Evolutionary conservation across 2,888 invertebrate species (phyloP).

Genomic region (Crepidodera aurea): DNA sequence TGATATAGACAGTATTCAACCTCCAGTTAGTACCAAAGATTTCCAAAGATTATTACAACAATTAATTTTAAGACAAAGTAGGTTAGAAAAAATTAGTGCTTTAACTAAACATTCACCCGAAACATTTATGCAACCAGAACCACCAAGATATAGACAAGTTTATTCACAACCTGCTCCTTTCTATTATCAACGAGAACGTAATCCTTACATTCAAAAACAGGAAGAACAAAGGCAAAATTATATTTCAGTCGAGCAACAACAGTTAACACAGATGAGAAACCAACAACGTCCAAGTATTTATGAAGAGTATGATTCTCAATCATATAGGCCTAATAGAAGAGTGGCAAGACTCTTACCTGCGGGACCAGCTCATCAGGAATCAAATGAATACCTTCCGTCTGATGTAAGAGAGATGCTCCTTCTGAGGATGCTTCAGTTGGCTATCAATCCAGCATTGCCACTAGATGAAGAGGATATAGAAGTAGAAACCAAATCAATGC

Average conservation of each 20-base stretch:
- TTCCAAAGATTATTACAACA: slow-evolving; percentile 73
- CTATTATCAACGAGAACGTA: slow-evolving; percentile 39
- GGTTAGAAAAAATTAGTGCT: slow-evolving; percentile 66
- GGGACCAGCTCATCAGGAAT: slow-evolving; percentile 39
- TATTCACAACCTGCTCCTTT: slow-evolving; percentile 39
- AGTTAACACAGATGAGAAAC: slow-evolving; percentile 33
- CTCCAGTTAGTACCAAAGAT: slow-evolving; percentile 76
- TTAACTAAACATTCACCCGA: slow-evolving; percentile 49
- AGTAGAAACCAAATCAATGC: slow-evolving; percentile 62
- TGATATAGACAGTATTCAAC: slow-evolving; percentile 69
- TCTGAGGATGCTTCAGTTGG: slow-evolving; percentile 75
- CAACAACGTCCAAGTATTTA: slow-evolving; percentile 37
- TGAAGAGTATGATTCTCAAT: slow-evolving; percentile 46
- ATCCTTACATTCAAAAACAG: slow-evolving; percentile 15
- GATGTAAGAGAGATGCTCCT: slow-evolving; percentile 76
- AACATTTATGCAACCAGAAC: slow-evolving; percentile 35
- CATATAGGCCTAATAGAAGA: slow-evolving; percentile 54
- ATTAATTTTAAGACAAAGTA: slow-evolving; percentile 70
- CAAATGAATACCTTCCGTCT: slow-evolving; percentile 71
- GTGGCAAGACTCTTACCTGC: slow-evolving; percentile 52
- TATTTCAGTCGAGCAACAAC: slow-evolving; percentile 29
- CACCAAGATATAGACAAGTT: slow-evolving; percentile 11
- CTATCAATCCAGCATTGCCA: slow-evolving; percentile 70
- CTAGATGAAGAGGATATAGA: slow-evolving; percentile 54
- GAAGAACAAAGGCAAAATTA: slow-evolving; percentile 33